Base-by-base conservation (phyloP, 2,888 invertebrate species). In the Hetaerina titia region DNA sequence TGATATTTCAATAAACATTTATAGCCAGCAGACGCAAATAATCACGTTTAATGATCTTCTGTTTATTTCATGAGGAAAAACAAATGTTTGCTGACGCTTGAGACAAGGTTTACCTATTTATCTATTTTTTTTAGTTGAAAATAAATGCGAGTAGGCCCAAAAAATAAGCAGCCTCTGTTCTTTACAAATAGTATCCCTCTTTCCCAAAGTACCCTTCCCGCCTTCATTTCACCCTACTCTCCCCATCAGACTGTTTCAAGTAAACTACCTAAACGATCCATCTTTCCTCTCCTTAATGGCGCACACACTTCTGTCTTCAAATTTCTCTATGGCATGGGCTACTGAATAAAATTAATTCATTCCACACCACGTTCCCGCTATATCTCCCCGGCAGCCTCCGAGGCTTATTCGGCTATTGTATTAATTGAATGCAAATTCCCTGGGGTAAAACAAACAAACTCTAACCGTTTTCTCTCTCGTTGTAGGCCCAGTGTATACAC, bases 371-470 rank as follows among this genome's bases (percentile, higher is more conserved):
- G 90, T 15, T 81, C 81, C 31, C 31, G 31, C 22, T 81, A 81
- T 81, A 81, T 81, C 81, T 15, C 31, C 90, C 45, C 45, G 63
- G 11, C 31, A 25, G 64, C 64, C 11, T 69, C 22, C 19, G 45
- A 56, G 69, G 45, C 92, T n/a, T 56, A n/a, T 57, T 56, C 69
- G 64, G 22, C 69, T 57, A 74, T 92, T 92, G 69, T 60, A 69
- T 57, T 69, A 56, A 69, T 64, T 22, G 92, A 56, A 92, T 56
- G 22, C 45, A n/a, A 22, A 92, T 92, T 31, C 81, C 92, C 92
- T 11, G n/a, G 22, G 11, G 74, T 11, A 69, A 74, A 92, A 45
- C 74, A 74, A 92, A 92, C 74, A 69, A 56, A 56, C 25, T 9
- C 17, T 56, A 69, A 57, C 56, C n/a, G 56, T 74, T 69, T 56